These are phyloP conservation scores for Zenarchopterus dispar DNA, from an alignment of 2,797 vertebrate species.

Conservation along the genomic window DNA sequence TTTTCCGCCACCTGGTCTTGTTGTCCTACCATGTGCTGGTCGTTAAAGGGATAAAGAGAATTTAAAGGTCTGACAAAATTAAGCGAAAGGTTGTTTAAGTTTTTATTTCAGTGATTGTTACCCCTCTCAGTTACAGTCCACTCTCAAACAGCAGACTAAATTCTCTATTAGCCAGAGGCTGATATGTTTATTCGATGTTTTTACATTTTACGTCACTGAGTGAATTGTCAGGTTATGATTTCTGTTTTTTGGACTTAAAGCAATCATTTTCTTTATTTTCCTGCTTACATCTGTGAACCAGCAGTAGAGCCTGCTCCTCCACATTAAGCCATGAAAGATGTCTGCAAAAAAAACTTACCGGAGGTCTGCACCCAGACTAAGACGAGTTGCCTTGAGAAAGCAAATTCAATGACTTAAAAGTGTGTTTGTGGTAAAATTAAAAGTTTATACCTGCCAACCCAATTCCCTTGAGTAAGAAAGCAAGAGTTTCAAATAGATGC, in stretches of 20 bases:
- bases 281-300: too few relatives aligned
- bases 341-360: background rate
- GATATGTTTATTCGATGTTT: conserved; percentile 25
- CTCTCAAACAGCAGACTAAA: fast-evolving
- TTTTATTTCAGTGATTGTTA: conserved; percentile 11
- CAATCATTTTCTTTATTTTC: too few relatives aligned
- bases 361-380: background rate
- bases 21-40: conserved; percentile 21
- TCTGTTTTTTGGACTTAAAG: too few relatives aligned
- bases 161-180: conserved; percentile 4
- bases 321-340: too few relatives aligned
- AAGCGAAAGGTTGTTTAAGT: background rate
- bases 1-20: conserved; percentile 6
- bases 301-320: too few relatives aligned
- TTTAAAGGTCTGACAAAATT: background rate
- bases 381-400: background rate
- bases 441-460: conserved; percentile 2
- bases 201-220: conserved; percentile 36
- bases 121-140: conserved; percentile 2
- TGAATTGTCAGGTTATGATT: conserved; percentile 18
- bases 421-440: conserved; percentile 13
- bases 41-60: conserved; percentile 7
- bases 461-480: background rate
- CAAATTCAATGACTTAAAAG: background rate
- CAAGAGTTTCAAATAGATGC: background rate